These are phyloP conservation scores for Heteropelma amictum DNA, from an alignment of 2,888 invertebrate species.

Conservation along the genomic window DNA sequence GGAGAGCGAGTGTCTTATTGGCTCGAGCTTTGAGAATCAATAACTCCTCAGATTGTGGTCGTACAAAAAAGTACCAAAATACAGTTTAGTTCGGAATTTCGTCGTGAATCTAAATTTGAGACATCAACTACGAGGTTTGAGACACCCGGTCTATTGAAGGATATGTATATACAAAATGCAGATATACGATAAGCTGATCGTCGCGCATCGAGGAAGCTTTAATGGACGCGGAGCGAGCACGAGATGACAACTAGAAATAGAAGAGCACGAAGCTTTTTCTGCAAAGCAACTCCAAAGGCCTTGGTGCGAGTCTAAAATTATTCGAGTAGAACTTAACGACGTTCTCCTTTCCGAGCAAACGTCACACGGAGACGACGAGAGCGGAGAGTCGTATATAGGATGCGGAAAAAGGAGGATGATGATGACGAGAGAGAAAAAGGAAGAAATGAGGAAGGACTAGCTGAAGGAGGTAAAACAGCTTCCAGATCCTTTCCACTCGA, in stretches of 20 bases:
- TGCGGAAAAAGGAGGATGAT: conserved; percentile 20
- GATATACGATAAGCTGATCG: neutral
- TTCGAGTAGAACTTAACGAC: conserved; percentile 62
- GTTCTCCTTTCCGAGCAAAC: conserved; percentile 49
- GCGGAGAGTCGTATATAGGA: neutral
- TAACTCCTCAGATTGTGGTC: too few species aligned
- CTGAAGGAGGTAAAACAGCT: conserved; percentile 35
- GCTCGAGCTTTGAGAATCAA: too few species aligned
- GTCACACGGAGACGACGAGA: conserved; percentile 44
- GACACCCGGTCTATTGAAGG: too few species aligned
- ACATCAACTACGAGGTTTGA: too few species aligned
- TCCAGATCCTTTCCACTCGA: conserved; percentile 52
- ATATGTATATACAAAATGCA: neutral
- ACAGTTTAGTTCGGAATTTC: too few species aligned
- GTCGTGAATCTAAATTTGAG: too few species aligned
- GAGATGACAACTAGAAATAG: conserved; percentile 13
- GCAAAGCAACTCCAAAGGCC: conserved; percentile 35
- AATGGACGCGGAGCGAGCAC: conserved; percentile 5
- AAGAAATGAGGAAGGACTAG: conserved; percentile 21
- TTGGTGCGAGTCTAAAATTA: conserved; percentile 58
- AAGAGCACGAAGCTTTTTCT: conserved; percentile 5
- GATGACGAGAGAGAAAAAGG: conserved; percentile 44
- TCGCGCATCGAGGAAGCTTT: conserved; percentile 3
- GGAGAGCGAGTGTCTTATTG: too few species aligned
- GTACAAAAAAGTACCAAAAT: too few species aligned